Conservation (phyloP, 1,140 invertebrate genomes). For the Panonychus citri region DNA sequence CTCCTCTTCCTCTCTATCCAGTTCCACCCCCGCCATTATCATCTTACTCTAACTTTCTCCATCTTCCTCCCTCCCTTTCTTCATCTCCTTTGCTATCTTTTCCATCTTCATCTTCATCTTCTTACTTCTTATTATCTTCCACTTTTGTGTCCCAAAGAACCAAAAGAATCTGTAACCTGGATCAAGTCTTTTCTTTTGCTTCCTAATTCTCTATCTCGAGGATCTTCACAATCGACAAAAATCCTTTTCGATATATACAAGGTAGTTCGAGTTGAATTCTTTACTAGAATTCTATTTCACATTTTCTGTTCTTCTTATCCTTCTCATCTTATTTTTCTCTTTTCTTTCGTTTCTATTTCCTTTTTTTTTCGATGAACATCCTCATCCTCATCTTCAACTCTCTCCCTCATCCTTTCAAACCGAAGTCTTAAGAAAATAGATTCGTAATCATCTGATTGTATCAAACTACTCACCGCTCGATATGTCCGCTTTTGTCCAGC, state of each 20-base stretch:
- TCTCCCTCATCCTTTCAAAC: no score
- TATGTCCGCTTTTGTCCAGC: conserved; percentile 88
- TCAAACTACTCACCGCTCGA: conserved; percentile 54
- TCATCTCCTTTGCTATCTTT: not conserved
- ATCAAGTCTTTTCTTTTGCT: no score
- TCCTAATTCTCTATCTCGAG: no score
- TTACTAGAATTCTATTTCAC: no score
- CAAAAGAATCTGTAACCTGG: not conserved
- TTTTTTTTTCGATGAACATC: not conserved
- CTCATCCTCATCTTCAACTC: no score
- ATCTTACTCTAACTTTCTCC: not conserved
- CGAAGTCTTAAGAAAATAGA: not conserved
- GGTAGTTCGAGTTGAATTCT: no score
- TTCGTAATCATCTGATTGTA: not conserved
- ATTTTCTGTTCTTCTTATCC: no score
- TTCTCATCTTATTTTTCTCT: not conserved
- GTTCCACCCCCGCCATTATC: not conserved
- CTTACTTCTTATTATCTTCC: not conserved
- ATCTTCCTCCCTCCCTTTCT: not conserved
- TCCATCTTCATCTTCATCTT: not conserved
- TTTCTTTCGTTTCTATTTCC: not conserved
- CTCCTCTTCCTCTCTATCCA: not conserved
- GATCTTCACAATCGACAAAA: no score
- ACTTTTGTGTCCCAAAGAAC: not conserved
- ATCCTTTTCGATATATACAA: no score